Evolutionary conservation across 2,888 invertebrate species (phyloP).

Genomic region (Epistrophe grossulariae): DNA sequence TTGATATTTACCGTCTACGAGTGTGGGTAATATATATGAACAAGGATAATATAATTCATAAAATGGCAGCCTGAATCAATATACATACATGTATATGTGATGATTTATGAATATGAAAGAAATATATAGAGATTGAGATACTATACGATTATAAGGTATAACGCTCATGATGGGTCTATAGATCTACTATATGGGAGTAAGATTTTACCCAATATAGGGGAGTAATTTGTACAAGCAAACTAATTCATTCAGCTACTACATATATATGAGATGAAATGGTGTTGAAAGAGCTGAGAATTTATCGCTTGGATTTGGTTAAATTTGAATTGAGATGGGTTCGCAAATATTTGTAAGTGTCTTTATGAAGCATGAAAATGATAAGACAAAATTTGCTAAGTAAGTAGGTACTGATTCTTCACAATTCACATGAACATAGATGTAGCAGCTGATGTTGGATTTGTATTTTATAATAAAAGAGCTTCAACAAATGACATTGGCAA

Average conservation of each 20-base stretch:
- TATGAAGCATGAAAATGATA: conserved; percentile 21
- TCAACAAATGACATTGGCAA: neutral
- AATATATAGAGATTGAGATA: conserved; percentile 27
- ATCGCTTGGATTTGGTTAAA: conserved; percentile 24
- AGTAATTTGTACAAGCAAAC: conserved; percentile 44
- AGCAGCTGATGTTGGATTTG: neutral
- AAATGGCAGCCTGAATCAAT: conserved; percentile 65
- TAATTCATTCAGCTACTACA: conserved; percentile 33
- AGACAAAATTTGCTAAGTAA: conserved; percentile 6
- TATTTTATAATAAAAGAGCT: neutral
- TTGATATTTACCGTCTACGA: conserved; percentile 69
- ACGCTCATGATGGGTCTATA: conserved; percentile 8
- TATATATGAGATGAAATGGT: conserved; percentile 45
- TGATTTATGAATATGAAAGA: conserved; percentile 62
- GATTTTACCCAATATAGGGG: neutral
- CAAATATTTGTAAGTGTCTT: conserved; percentile 39
- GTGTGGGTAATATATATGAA: conserved; percentile 48
- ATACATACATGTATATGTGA: conserved; percentile 44
- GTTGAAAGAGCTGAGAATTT: conserved; percentile 49
- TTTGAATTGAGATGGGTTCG: conserved; percentile 23
- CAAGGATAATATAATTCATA: conserved; percentile 70
- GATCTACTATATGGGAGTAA: neutral
- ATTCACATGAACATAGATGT: neutral
- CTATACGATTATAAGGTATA: neutral
- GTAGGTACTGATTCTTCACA: neutral